phyloP scores from a whole-genome alignment of 2,113 vertebrate species.

The Pluvianellus socialis region DNA sequence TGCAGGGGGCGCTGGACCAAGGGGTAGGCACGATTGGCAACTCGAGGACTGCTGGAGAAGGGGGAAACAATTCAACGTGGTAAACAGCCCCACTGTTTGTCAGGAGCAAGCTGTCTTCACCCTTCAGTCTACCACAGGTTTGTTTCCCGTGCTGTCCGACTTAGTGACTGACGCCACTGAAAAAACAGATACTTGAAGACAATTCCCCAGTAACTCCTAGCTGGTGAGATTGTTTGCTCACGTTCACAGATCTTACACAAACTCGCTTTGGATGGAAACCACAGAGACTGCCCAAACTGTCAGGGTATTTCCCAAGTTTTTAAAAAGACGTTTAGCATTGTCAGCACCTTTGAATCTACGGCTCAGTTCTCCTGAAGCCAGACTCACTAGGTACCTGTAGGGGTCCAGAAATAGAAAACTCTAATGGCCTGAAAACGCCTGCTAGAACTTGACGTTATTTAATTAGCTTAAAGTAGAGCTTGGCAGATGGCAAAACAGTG shows the following conservation, averaged over 20 bases:
- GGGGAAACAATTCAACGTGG: background rate
- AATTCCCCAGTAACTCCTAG: background rate
- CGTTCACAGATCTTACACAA: background rate
- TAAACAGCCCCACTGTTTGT: background rate
- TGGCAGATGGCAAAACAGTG: constrained; percentile 50
- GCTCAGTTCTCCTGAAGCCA: background rate
- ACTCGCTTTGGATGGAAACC: background rate
- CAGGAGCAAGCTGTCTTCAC: background rate
- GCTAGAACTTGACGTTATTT: constrained; percentile 1
- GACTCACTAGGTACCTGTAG: background rate
- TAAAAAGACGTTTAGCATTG: background rate
- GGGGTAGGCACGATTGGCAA: background rate
- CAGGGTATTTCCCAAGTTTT: background rate
- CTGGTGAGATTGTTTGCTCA: background rate
- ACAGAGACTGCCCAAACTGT: background rate
- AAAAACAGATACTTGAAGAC: background rate
- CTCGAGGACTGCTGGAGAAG: background rate
- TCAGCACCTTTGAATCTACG: background rate
- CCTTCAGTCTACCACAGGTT: background rate
- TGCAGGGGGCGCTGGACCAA: background rate
- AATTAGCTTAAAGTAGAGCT: constrained; percentile 19
- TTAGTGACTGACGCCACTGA: background rate
- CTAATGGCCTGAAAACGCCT: background rate
- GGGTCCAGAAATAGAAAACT: constrained; percentile 10
- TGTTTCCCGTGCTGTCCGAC: background rate